Conservation (phyloP, 1,140 invertebrate genomes). For the Dysdera silvatica region DNA sequence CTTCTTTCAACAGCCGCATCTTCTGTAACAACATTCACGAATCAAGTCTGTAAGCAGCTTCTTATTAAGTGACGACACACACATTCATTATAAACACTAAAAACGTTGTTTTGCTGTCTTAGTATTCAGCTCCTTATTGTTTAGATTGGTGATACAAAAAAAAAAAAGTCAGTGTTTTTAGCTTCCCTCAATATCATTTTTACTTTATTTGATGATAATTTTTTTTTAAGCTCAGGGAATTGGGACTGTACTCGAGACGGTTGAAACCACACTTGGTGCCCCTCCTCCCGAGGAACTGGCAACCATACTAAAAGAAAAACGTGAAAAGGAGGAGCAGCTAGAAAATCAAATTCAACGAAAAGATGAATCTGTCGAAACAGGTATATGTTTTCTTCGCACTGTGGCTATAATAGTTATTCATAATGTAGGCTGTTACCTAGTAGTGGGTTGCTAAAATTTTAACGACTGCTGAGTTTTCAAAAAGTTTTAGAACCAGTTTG, state of each 20-base stretch:
- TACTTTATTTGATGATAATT: background rate
- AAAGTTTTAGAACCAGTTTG: too few relatives aligned
- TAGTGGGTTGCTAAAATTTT: too few relatives aligned
- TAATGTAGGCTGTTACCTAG: too few relatives aligned
- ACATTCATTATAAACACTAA: background rate
- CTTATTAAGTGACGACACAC: too few relatives aligned
- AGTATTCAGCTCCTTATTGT: background rate
- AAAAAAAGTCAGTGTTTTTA: background rate
- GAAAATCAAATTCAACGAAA: too few relatives aligned
- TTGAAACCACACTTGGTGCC: conserved; percentile 57
- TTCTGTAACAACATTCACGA: conserved; percentile 63
- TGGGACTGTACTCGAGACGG: conserved; percentile 62
- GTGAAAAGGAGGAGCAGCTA: conserved; percentile 30
- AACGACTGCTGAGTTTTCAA: too few relatives aligned
- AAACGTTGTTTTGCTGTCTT: too few relatives aligned
- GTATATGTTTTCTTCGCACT: too few relatives aligned
- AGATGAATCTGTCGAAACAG: too few relatives aligned
- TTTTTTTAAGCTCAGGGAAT: conserved; percentile 54
- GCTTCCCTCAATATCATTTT: background rate
- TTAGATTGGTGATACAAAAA: background rate
- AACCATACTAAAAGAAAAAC: conserved; percentile 40
- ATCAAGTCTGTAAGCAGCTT: conserved; percentile 54
- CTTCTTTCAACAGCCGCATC: conserved; percentile 62
- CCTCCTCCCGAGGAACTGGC: conserved; percentile 67
- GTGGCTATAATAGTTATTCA: too few relatives aligned